These are phyloP conservation scores for Chlorops oryzae DNA, from an alignment of 1,140 invertebrate species.

Conservation along the genomic window DNA sequence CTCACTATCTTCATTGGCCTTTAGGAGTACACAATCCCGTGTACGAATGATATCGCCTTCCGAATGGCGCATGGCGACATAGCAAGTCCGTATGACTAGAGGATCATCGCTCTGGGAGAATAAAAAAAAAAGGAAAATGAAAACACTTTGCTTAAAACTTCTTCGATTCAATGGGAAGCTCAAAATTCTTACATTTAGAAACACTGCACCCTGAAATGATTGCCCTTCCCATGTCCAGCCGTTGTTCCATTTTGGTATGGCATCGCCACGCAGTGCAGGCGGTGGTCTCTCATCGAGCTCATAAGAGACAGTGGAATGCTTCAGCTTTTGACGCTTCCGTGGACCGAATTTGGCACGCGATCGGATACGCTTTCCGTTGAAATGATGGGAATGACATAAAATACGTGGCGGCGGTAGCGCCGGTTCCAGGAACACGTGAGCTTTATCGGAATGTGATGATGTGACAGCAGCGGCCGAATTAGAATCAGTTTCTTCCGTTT, in stretches of 20 bases:
- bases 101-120: constrained; percentile 70
- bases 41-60: constrained; percentile 79
- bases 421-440: constrained; percentile 11
- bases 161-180: neutral
- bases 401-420: constrained; percentile 14
- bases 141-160: neutral
- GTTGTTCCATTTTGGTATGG: constrained; percentile 76
- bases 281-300: constrained; percentile 38
- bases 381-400: constrained; percentile 10
- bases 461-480: constrained; percentile 7
- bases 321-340: constrained; percentile 37
- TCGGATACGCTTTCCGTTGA: constrained; percentile 27
- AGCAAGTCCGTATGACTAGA: constrained; percentile 70
- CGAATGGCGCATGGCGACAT: constrained; percentile 78
- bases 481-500: too few relatives aligned
- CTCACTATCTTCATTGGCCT: constrained; percentile 75
- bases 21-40: constrained; percentile 82
- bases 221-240: constrained; percentile 89
- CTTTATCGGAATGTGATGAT: constrained; percentile 16
- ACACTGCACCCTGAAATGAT: constrained; percentile 75
- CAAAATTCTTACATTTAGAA: constrained; percentile 70
- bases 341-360: constrained; percentile 42
- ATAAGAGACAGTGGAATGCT: constrained; percentile 34
- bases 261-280: constrained; percentile 48
- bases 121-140: constrained; percentile 1